Base-by-base conservation (phyloP, 2,113 vertebrate species). In the Mastomys coucha region DNA sequence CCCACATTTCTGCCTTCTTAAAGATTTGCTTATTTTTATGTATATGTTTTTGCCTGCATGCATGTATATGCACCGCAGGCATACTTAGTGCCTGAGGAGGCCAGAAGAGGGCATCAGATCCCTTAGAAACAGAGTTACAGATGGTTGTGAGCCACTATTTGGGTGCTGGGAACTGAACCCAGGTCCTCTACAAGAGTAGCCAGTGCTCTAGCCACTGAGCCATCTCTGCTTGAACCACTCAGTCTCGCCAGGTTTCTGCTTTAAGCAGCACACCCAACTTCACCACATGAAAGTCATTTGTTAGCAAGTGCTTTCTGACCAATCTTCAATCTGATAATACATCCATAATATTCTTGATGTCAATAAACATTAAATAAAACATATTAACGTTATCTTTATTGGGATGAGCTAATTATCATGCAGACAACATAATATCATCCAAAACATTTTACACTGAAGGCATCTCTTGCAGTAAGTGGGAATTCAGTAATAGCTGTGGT, bases 381-480 rank as follows among this genome's bases (percentile, higher is more conserved):
- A 60, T 78, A 82, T 28, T 77, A 53, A 89, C 22, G 12, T n/a
- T 92, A 70, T 65, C n/a, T 95, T 96, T 73, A 77, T 31, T 53
- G 76, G 81, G 39, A 2, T 75, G 91, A 95, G n/a, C n/a, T 84
- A 69, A 33, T 88, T n/a, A 91, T 31, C 67, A 73, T 36, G 60
- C 28, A 58, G 60, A 88, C 10, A 7, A 58, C 10, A 65, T 24
- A 86, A 49, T 91, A 33, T 39, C 80, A 91, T 86, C 58, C 10
- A 89, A 89, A 80, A 82, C 20, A 65, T 60, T 77, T 36, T n/a
- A 31, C 4, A 26, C 7, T 78, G 76, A 75, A 87, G 60, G 10
- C 20, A 93, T 82, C 69, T 82, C 95, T 49, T 31, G 13, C 65
- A 60, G 51, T 77, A 87, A 31, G 5, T 49, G 65, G 13, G 11